Percentiles rank a stretch among this genome's conserved stretches.
phyloP scores from a whole-genome alignment of 2,797 vertebrate species.

The Schizopygopsis malacanthus region DNA sequence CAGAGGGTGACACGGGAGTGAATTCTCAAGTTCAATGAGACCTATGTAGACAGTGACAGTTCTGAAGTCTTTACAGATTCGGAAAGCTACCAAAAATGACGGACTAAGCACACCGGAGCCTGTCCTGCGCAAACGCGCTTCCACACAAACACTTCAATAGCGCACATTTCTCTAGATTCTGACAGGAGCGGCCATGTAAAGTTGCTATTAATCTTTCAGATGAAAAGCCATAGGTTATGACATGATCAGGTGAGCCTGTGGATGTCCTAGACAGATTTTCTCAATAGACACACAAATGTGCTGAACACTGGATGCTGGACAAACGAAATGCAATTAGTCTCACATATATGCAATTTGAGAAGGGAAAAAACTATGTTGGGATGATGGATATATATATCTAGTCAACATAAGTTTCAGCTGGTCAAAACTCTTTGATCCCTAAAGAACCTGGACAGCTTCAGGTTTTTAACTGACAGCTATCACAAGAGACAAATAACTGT shows the following conservation, averaged over 20 bases:
- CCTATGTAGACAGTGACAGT: not conserved
- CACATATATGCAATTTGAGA: not conserved
- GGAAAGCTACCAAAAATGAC: no score
- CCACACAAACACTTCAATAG: no score
- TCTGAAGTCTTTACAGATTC: no score
- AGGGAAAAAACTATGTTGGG: no score
- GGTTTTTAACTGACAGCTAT: not conserved
- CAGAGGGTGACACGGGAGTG: no score
- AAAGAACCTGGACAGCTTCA: conserved; percentile 17
- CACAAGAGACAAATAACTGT: conserved; percentile 12
- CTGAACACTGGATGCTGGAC: not conserved
- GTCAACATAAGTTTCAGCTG: not conserved
- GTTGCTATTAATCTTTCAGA: no score
- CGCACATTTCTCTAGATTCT: no score
- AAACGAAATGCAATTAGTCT: conserved; percentile 2
- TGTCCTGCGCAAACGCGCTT: no score
- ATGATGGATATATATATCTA: no score
- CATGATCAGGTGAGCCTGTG: not conserved
- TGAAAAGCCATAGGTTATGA: not conserved
- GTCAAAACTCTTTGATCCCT: conserved; percentile 8
- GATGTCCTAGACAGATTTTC: conserved; percentile 23
- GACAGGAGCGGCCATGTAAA: no score
- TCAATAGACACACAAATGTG: not conserved
- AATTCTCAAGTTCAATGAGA: no score
- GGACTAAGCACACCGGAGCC: no score